Conservation (phyloP, 2,888 invertebrate species). For the Mesoligia furuncula region DNA sequence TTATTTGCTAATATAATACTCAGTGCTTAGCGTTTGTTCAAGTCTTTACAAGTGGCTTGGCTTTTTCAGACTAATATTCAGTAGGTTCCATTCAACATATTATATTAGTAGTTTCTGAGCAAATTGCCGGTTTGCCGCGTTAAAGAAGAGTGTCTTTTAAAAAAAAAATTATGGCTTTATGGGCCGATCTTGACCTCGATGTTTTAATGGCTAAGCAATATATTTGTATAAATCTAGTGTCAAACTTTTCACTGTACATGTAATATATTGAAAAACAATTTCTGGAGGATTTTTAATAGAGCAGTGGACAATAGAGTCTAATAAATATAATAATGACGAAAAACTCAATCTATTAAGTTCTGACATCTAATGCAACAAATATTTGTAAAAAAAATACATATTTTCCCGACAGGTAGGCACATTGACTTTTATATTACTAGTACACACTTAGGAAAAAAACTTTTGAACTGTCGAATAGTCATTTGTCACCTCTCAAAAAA, state of each 20-base stretch:
- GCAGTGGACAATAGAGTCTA: no score
- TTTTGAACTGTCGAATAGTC: neutral
- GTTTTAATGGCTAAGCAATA: no score
- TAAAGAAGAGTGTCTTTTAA: neutral
- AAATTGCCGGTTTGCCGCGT: neutral
- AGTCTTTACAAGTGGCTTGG: neutral
- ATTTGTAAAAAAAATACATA: neutral
- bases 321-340: no score
- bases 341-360: neutral
- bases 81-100: neutral
- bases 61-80: neutral
- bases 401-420: neutral
- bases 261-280: neutral
- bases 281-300: neutral
- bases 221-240: neutral
- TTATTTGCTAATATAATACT: constrained; percentile 6
- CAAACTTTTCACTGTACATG: neutral
- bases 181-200: no score
- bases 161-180: no score
- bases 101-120: neutral
- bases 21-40: neutral
- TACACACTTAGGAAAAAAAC: neutral
- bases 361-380: neutral
- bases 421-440: no score
- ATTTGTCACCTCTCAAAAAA: neutral